These are phyloP conservation scores for Steinernema hermaphroditum DNA, from an alignment of 2,888 invertebrate genomes.

Conservation along the genomic window DNA sequence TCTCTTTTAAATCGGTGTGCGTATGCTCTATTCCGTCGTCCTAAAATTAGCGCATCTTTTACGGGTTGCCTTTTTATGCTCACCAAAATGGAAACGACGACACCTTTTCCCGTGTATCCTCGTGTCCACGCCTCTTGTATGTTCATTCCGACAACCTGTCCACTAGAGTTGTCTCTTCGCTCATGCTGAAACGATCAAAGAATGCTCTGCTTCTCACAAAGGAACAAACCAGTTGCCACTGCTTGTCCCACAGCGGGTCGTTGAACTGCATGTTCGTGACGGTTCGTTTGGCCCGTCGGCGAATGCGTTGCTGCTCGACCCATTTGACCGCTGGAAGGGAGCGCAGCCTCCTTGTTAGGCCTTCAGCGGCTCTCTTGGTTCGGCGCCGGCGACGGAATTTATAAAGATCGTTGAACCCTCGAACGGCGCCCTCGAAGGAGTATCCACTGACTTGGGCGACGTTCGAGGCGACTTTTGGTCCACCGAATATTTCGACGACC, in stretches of 20 bases:
- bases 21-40: constrained; percentile 67
- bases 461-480: not conserved
- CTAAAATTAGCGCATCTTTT: constrained; percentile 31
- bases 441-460: not conserved
- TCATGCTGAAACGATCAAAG: constrained; percentile 6
- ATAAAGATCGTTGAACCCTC: constrained; percentile 1
- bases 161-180: constrained; percentile 5
- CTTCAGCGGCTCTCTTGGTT: not conserved
- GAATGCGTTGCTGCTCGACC: constrained; percentile 34
- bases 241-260: constrained; percentile 43
- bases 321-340: constrained; percentile 29
- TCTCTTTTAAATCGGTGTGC: constrained; percentile 67
- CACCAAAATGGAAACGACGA: constrained; percentile 93
- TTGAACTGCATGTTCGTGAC: constrained; percentile 35
- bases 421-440: not conserved
- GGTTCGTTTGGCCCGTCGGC: constrained; percentile 33
- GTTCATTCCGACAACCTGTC: constrained; percentile 73
- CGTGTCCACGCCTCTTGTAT: constrained; percentile 92
- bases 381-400: not conserved
- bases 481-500: constrained; percentile 14
- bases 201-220: not conserved
- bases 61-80: constrained; percentile 76
- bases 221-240: constrained; percentile 42
- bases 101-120: constrained; percentile 88
- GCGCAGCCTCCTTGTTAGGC: not conserved